Evolutionary conservation across 2,888 invertebrate genomes (phyloP).

Genomic region (Ormyrus rosae): DNA sequence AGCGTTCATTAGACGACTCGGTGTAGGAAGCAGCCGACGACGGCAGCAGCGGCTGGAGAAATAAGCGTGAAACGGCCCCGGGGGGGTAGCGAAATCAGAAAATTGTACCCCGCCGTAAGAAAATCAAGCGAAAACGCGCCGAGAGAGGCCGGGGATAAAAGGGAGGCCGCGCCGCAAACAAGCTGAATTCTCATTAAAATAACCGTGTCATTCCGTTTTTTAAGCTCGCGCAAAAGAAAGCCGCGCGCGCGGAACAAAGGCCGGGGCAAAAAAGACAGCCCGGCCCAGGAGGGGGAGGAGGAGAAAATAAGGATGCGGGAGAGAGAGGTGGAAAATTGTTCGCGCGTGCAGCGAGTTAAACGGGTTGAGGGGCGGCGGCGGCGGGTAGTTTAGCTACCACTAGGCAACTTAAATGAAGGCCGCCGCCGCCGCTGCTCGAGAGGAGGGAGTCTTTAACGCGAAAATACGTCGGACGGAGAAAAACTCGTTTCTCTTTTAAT

Average conservation of each 20-base stretch:
- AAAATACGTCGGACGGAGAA: constrained; percentile 64
- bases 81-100: background rate
- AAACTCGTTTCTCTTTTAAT: constrained; percentile 70
- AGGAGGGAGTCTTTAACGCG: constrained; percentile 59
- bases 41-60: constrained; percentile 41
- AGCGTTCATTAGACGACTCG: constrained; percentile 74
- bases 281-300: background rate
- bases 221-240: constrained; percentile 23
- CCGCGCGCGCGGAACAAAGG: background rate
- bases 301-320: constrained; percentile 14
- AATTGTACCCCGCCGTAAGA: too few species aligned
- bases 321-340: constrained; percentile 43
- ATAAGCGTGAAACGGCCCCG: constrained; percentile 6
- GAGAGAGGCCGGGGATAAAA: background rate
- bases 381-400: constrained; percentile 67
- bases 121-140: too few species aligned
- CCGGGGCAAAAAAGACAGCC: background rate
- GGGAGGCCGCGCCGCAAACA: constrained; percentile 66
- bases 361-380: constrained; percentile 44
- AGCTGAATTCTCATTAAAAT: constrained; percentile 75
- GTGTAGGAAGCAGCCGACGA: constrained; percentile 61
- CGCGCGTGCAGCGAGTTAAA: constrained; percentile 54
- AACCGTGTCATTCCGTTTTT: constrained; percentile 67
- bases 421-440: constrained; percentile 58
- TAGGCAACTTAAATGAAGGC: constrained; percentile 68